A percentile compares a stretch with the other conserved stretches of the same genome.
Evolutionary conservation across 2,113 vertebrate genomes (phyloP).

Genomic region (Nerophis lumbriciformis): DNA sequence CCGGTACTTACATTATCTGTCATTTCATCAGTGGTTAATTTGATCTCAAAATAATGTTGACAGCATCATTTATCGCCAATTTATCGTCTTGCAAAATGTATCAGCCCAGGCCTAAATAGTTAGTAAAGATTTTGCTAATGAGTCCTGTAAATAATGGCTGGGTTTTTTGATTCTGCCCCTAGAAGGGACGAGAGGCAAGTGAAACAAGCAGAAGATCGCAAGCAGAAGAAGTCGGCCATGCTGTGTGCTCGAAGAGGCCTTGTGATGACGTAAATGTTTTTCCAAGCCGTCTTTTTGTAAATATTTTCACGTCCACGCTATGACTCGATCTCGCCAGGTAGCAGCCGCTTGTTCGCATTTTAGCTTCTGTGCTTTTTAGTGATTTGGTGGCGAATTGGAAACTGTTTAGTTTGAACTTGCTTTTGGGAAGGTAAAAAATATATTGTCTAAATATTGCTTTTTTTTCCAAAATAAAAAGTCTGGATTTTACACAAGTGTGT

Average conservation of each 20-base stretch:
- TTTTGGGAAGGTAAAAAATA: no score
- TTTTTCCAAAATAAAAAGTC: no score
- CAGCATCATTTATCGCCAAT: no score
- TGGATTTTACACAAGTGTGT: no score
- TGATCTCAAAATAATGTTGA: no score
- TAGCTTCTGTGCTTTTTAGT: not conserved
- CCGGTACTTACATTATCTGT: no score
- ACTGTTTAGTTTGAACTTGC: no score
- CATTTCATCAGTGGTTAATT: no score
- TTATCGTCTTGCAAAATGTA: no score
- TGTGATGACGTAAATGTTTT: not conserved
- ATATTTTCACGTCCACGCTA: not conserved
- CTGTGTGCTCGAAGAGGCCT: constrained; percentile 1
- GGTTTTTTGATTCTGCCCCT: not conserved
- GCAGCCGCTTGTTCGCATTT: not conserved
- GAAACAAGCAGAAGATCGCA: constrained; percentile 4
- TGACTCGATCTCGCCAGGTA: not conserved
- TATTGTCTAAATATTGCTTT: no score
- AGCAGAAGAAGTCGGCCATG: constrained; percentile 1
- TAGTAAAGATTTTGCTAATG: not conserved
- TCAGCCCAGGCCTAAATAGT: no score
- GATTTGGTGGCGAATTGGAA: not conserved
- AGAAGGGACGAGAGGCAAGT: not conserved
- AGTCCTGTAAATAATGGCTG: not conserved
- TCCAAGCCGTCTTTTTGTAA: not conserved